These are phyloP conservation scores for Antechinus stuartii DNA, from an alignment of 2,113 vertebrate genomes.

Conservation along the genomic window DNA sequence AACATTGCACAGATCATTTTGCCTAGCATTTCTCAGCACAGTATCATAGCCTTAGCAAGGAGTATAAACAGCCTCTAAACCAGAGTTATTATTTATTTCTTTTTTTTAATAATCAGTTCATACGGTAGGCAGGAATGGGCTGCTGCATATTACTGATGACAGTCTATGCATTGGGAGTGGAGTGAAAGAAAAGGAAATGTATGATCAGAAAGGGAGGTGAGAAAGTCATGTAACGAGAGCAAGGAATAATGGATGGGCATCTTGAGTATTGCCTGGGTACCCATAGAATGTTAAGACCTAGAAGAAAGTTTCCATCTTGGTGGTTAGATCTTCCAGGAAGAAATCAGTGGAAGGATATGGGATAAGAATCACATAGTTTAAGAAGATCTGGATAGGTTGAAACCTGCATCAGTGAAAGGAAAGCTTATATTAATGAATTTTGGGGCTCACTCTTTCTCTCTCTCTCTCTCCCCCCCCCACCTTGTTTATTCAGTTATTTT, in stretches of 20 bases:
- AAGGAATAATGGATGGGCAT: not conserved
- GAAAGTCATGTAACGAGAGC: not conserved
- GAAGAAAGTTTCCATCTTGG: not conserved
- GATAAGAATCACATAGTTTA: not conserved
- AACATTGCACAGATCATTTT: constrained; percentile 54
- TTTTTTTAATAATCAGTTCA: constrained; percentile 2
- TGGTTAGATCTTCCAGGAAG: not conserved
- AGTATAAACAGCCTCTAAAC: constrained; percentile 5
- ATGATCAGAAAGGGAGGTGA: not conserved
- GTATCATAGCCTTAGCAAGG: not conserved
- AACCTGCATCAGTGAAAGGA: not conserved
- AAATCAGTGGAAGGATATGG: not conserved
- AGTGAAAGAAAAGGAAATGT: not conserved
- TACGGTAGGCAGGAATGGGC: not conserved
- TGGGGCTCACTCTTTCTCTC: not conserved
- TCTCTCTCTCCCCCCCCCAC: not conserved
- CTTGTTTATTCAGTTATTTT: not conserved
- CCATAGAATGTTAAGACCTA: not conserved
- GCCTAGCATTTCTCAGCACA: constrained; percentile 16
- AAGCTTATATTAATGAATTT: not conserved
- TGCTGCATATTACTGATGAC: not conserved
- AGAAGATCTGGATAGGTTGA: not conserved
- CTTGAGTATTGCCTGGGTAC: not conserved
- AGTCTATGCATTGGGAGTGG: not conserved
- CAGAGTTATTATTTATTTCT: not conserved